phyloP scores from a whole-genome alignment of 2,888 invertebrate genomes.

The Chymomyza fuscimana region DNA sequence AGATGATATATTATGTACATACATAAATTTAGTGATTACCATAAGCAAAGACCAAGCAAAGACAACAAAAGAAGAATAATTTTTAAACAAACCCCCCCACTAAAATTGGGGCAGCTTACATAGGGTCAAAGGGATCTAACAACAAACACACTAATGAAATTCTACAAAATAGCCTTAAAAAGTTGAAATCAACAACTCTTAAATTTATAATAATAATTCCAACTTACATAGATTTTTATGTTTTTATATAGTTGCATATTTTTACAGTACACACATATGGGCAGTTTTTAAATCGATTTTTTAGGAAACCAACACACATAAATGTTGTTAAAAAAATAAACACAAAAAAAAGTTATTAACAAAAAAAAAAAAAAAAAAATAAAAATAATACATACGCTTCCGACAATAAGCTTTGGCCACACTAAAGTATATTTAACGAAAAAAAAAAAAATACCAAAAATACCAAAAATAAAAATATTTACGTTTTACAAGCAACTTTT shows the following conservation, averaged over 20 bases:
- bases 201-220: constrained; percentile 8
- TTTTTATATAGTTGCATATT: constrained; percentile 17
- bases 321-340: constrained; percentile 32
- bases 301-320: constrained; percentile 29
- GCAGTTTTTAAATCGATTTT: constrained; percentile 36
- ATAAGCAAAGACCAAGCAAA: constrained; percentile 62
- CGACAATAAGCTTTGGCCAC: constrained; percentile 80
- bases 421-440: constrained; percentile 52
- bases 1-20: constrained; percentile 22
- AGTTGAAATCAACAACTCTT: neutral
- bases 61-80: constrained; percentile 24
- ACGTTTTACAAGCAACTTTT: constrained; percentile 54
- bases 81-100: constrained; percentile 23
- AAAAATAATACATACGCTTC: constrained; percentile 75
- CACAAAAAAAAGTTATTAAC: constrained; percentile 19
- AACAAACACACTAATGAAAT: constrained; percentile 2
- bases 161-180: constrained; percentile 40
- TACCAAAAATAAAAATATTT: constrained; percentile 27
- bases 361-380: constrained; percentile 17
- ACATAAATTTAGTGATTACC: constrained; percentile 44
- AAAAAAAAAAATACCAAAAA: constrained; percentile 16
- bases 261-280: constrained; percentile 36
- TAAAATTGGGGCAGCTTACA: neutral
- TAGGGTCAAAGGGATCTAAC: constrained; percentile 14
- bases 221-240: constrained; percentile 2